phyloP scores from a whole-genome alignment of 2,113 vertebrate genomes.

The Ceuthmochares aereus region DNA sequence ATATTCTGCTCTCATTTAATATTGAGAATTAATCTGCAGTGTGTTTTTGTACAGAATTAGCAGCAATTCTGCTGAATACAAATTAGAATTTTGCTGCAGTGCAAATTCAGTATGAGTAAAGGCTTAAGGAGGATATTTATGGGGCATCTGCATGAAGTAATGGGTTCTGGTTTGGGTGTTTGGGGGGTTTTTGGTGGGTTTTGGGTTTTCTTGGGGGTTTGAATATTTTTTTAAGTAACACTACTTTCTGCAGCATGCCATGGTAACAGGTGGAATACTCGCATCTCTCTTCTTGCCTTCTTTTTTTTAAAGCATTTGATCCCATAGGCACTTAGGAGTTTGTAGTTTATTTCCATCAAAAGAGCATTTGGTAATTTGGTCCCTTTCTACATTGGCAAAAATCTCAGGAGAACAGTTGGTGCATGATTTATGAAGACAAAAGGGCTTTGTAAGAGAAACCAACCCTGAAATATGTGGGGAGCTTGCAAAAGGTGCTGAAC shows the following conservation, averaged over 20 bases:
- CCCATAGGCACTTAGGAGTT: background rate
- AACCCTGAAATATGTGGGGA: background rate
- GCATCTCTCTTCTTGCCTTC: background rate
- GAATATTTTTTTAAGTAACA: background rate
- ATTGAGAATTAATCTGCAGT: conserved; percentile 1
- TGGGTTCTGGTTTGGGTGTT: background rate
- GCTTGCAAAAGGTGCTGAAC: background rate
- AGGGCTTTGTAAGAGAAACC: background rate
- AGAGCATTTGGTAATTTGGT: background rate
- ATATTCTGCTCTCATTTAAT: conserved; percentile 32
- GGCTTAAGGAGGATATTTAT: background rate
- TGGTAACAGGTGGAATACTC: background rate
- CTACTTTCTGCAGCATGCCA: background rate
- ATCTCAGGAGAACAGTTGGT: background rate
- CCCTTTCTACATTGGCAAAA: background rate
- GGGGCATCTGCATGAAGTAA: background rate
- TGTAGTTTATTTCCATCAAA: background rate
- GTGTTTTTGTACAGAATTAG: conserved; percentile 24
- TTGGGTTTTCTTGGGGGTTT: too few species aligned
- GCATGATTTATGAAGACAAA: background rate
- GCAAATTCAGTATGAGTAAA: background rate
- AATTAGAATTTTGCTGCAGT: background rate
- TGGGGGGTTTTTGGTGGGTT: background rate
- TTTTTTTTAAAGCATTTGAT: background rate
- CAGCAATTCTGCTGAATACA: background rate